phyloP scores from a whole-genome alignment of 53 echinoderm and acorn worm genomes.

The Hippasteria phrygiana region DNA sequence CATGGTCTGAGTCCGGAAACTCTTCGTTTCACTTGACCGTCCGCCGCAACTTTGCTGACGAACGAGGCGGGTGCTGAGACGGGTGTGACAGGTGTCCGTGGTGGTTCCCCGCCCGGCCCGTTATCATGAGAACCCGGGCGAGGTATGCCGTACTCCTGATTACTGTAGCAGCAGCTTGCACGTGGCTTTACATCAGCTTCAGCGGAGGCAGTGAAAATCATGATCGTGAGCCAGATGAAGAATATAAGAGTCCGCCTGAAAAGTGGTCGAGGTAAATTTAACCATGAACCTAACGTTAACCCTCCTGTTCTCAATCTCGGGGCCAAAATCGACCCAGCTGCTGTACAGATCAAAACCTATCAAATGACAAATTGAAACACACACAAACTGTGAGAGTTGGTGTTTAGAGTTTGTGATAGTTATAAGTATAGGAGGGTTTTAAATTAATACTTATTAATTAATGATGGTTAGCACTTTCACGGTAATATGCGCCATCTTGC shows the following conservation, averaged over 20 bases:
- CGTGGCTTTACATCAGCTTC: conserved; percentile 11
- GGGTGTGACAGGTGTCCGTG: not conserved
- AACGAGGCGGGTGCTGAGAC: not conserved
- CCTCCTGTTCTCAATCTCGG: too few species aligned
- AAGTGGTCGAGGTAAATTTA: not conserved
- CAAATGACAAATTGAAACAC: too few species aligned
- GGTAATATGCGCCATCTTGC: too few species aligned
- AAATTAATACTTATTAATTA: too few species aligned
- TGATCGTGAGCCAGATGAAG: not conserved
- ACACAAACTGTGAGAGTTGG: too few species aligned
- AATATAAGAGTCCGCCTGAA: not conserved
- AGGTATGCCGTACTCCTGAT: conserved; percentile 28
- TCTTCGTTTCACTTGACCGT: not conserved
- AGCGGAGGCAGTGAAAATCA: not conserved
- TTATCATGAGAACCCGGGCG: conserved; percentile 42
- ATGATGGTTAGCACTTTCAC: too few species aligned
- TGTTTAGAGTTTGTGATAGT: too few species aligned
- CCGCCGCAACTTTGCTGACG: not conserved
- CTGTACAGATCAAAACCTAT: too few species aligned
- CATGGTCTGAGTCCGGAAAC: not conserved
- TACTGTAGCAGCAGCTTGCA: not conserved
- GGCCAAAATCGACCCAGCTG: too few species aligned
- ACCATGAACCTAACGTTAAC: not conserved
- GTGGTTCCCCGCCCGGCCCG: not conserved
- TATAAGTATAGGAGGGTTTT: too few species aligned